phyloP scores from a whole-genome alignment of 2,113 vertebrate species.

The Xiphorhynchus elegans region DNA sequence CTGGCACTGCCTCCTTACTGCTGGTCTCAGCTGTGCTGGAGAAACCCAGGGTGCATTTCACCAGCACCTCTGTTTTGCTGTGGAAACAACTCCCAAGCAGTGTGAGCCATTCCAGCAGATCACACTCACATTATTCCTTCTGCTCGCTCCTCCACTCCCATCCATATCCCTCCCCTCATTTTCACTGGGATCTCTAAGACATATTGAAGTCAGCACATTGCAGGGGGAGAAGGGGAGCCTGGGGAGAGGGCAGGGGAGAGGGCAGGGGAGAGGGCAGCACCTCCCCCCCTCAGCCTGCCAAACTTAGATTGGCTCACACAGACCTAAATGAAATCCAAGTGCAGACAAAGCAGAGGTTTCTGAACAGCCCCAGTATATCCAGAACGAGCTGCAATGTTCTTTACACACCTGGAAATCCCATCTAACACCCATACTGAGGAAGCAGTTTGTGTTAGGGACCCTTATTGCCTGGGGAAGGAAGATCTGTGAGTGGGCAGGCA shows the following conservation, averaged over 20 bases:
- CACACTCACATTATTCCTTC: background rate
- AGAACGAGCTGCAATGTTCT: background rate
- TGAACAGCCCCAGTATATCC: background rate
- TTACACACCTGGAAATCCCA: background rate
- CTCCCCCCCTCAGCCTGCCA: background rate
- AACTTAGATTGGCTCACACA: background rate
- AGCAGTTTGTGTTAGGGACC: background rate
- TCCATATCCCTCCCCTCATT: background rate
- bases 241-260: background rate
- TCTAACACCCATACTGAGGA: background rate
- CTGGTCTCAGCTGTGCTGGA: background rate
- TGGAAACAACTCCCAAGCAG: background rate
- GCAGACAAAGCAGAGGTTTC: background rate
- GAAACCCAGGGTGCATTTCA: background rate
- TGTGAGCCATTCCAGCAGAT: background rate
- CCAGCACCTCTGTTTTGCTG: background rate
- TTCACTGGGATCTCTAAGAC: background rate
- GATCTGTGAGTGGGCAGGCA: background rate
- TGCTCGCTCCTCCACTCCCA: background rate
- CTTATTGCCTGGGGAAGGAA: background rate
- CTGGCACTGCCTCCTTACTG: background rate
- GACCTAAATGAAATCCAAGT: background rate
- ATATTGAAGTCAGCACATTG: fast-evolving
- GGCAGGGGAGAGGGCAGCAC: background rate
- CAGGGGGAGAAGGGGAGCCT: background rate